phyloP scores from a whole-genome alignment of 1,140 invertebrate genomes.

The Heliothis virescens region DNA sequence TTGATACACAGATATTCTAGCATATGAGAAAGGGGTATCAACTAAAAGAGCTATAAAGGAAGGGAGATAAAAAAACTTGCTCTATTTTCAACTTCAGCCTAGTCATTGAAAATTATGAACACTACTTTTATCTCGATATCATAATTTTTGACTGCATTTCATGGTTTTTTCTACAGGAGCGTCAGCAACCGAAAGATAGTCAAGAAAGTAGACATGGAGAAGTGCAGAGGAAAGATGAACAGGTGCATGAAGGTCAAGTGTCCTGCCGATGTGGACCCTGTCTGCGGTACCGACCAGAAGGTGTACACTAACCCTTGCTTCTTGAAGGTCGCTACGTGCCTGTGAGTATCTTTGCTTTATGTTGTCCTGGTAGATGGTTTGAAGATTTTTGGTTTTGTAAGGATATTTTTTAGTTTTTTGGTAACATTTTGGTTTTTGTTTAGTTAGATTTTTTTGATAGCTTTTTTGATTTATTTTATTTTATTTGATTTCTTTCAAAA shows the following conservation, averaged over 20 bases:
- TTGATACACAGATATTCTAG: too few species aligned
- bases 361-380: background rate
- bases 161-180: conserved; percentile 56
- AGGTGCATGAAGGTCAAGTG: conserved; percentile 92
- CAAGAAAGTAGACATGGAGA: conserved; percentile 91
- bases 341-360: conserved; percentile 87
- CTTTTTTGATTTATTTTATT: too few species aligned
- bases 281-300: conserved; percentile 94
- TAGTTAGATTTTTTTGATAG: too few species aligned
- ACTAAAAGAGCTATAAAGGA: too few species aligned
- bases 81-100: background rate
- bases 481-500: too few species aligned
- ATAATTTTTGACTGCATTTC: background rate
- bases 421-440: too few species aligned
- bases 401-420: background rate
- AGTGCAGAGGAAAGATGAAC: conserved; percentile 90
- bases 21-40: too few species aligned
- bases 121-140: background rate
- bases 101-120: background rate
- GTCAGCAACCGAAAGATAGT: conserved; percentile 87
- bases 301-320: conserved; percentile 94
- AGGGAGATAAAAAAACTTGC: too few species aligned
- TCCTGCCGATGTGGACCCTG: conserved; percentile 89
- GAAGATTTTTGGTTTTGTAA: background rate
- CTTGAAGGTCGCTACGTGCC: conserved; percentile 92